phyloP scores from a whole-genome alignment of 2,113 vertebrate species.

The Atrichornis clamosus region DNA sequence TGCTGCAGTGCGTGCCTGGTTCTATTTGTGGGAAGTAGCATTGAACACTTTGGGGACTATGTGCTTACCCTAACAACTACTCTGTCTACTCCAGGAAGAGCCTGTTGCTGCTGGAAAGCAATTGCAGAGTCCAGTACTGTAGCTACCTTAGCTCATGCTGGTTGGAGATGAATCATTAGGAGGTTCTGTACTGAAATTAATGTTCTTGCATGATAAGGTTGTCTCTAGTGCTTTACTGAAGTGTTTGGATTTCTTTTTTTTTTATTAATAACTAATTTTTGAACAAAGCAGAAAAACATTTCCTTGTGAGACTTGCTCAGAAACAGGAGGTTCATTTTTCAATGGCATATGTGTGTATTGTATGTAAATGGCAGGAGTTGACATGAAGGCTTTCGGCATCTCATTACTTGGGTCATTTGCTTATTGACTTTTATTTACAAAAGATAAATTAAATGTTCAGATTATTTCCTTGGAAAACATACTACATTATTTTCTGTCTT shows the following conservation, averaged over 20 bases:
- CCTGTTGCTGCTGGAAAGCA: not conserved
- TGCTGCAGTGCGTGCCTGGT: not conserved
- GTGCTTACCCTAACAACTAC: not conserved
- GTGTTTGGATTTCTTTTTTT: not conserved
- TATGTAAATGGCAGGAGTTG: not conserved
- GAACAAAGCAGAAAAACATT: not conserved
- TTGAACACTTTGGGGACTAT: rapidly evolving
- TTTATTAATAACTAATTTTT: not conserved
- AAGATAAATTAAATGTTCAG: not conserved
- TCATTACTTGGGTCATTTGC: not conserved
- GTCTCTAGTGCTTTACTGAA: not conserved
- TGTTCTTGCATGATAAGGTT: not conserved
- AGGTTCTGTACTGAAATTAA: not conserved
- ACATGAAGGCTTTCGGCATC: not conserved
- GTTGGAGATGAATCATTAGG: not conserved
- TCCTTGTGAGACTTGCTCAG: not conserved
- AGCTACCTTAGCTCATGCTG: not conserved
- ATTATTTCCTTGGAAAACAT: not conserved
- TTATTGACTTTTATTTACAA: not conserved
- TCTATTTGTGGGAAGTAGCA: not conserved
- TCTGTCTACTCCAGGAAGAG: not conserved
- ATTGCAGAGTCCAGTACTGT: not conserved
- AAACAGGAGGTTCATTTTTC: not conserved
- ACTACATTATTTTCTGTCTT: not conserved
- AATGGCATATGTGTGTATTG: not conserved